These are phyloP conservation scores for Quadroppia sp. DNA, from an alignment of 2,888 invertebrate species.

Conservation along the genomic window DNA sequence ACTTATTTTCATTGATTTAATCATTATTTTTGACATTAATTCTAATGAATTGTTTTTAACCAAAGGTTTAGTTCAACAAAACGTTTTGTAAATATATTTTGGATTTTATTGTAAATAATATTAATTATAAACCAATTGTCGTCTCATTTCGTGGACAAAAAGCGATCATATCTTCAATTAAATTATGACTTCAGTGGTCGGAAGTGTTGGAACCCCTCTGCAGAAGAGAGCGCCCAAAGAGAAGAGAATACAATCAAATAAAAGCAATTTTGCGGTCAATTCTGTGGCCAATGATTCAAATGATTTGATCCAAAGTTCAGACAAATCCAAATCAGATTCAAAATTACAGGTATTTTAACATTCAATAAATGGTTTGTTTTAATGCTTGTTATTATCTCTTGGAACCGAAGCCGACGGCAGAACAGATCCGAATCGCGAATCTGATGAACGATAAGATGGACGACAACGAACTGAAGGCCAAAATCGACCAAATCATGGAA, in stretches of 20 bases:
- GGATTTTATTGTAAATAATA: neutral
- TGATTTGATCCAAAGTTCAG: neutral
- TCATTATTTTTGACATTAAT: neutral
- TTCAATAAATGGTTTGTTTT: constrained; percentile 9
- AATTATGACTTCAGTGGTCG: constrained; percentile 35
- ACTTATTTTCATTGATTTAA: neutral
- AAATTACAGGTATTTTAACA: constrained; percentile 37
- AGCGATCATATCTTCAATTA: neutral
- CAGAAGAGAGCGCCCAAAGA: constrained; percentile 20
- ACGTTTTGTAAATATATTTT: neutral
- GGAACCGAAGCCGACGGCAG: constrained; percentile 67
- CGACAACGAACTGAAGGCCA: constrained; percentile 62
- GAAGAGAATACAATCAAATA: constrained; percentile 30
- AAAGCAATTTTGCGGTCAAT: neutral
- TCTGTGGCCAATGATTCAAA: neutral
- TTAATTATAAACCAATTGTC: neutral
- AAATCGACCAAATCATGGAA: constrained; percentile 76
- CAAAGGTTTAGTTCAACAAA: neutral
- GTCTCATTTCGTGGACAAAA: neutral
- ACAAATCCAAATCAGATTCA: constrained; percentile 13
- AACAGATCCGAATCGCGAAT: constrained; percentile 78
- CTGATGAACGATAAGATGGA: constrained; percentile 65
- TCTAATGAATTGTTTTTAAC: neutral
- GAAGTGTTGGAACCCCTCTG: neutral
- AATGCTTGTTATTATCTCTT: constrained; percentile 35